These are phyloP conservation scores for Idris sp. DNA, from an alignment of 1,140 invertebrate genomes.

Conservation along the genomic window DNA sequence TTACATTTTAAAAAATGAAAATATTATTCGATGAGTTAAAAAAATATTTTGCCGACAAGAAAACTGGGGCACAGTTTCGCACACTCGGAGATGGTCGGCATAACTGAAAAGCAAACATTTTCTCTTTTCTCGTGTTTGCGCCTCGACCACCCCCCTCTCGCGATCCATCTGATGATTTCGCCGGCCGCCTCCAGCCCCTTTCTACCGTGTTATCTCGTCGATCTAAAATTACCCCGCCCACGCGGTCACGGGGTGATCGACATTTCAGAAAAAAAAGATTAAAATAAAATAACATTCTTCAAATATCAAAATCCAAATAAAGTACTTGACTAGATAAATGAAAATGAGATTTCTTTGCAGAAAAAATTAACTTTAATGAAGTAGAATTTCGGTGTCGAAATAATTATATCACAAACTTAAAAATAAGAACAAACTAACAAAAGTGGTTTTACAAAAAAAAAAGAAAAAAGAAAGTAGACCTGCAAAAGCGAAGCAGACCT, in stretches of 20 bases:
- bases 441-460: not conserved
- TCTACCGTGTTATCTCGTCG: slow-evolving; percentile 68
- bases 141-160: slow-evolving; percentile 30
- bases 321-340: too few relatives aligned
- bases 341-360: too few relatives aligned
- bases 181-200: slow-evolving; percentile 45
- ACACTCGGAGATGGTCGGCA: slow-evolving; percentile 69
- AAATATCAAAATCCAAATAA: too few relatives aligned
- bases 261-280: slow-evolving; percentile 56
- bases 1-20: too few relatives aligned
- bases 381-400: too few relatives aligned
- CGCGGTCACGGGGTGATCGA: slow-evolving; percentile 50
- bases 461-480: too few relatives aligned
- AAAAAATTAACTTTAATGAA: not conserved
- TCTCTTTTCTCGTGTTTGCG: slow-evolving; percentile 38
- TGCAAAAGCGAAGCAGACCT: slow-evolving; percentile 43
- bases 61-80: slow-evolving; percentile 39
- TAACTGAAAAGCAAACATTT: slow-evolving; percentile 64
- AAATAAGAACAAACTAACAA: too few relatives aligned
- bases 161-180: slow-evolving; percentile 40
- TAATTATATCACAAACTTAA: too few relatives aligned
- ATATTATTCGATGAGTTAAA: too few relatives aligned
- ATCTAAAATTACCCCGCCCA: slow-evolving; percentile 73
- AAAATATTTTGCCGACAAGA: too few relatives aligned
- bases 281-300: too few relatives aligned